Percentiles rank a stretch among this genome's conserved stretches.
Conservation (phyloP, 2,888 invertebrate species). For the Adineta ricciae region DNA sequence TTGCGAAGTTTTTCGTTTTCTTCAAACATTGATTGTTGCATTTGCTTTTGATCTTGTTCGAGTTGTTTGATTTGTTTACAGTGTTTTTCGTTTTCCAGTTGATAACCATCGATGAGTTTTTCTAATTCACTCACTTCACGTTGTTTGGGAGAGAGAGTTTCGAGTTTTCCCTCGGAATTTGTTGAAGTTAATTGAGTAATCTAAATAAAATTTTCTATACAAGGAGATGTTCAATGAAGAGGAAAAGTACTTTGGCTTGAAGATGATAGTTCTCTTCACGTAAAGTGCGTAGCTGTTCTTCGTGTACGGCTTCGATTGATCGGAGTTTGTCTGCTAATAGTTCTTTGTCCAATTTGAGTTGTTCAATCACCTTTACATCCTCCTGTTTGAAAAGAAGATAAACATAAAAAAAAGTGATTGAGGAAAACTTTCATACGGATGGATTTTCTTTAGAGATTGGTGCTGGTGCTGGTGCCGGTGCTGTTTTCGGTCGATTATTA, state of each 20-base stretch:
- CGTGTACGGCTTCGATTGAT: not conserved
- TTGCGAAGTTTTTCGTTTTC: constrained; percentile 14
- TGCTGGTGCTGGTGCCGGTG: not conserved
- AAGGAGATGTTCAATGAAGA: not conserved
- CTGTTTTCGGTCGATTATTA: not conserved
- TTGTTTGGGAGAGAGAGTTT: not conserved
- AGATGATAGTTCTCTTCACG: not conserved
- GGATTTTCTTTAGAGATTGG: not conserved
- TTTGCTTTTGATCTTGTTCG: not conserved
- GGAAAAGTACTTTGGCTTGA: not conserved
- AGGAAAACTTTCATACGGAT: not conserved
- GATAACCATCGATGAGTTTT: constrained; percentile 43
- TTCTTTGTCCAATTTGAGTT: not conserved
- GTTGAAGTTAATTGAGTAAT: not conserved
- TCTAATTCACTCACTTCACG: constrained; percentile 45
- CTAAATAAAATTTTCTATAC: not conserved
- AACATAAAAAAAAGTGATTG: not conserved
- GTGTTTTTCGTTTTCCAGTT: constrained; percentile 45
- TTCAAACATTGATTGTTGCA: not conserved
- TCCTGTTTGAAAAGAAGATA: not conserved
- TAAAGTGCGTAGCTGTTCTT: not conserved
- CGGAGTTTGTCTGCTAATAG: not conserved
- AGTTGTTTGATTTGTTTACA: constrained; percentile 43
- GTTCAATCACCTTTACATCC: not conserved
- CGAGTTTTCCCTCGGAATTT: not conserved